phyloP scores from a whole-genome alignment of 2,888 invertebrate species.

The Uropetala carovei region DNA sequence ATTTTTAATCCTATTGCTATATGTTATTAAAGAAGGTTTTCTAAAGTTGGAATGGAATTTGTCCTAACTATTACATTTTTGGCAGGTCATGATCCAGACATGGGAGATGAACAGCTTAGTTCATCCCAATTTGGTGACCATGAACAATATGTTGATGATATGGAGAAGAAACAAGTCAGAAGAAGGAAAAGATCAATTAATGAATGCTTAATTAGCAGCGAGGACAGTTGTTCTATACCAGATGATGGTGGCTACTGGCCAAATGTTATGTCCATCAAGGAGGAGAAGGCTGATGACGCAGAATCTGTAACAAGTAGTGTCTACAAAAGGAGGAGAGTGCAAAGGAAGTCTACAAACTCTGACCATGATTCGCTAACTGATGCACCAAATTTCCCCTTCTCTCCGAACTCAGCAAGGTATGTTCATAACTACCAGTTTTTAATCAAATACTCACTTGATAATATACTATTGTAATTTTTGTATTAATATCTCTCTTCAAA shows the following conservation, averaged over 20 bases:
- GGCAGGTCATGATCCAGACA: constrained; percentile 35
- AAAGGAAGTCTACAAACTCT: constrained; percentile 57
- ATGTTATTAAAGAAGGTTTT: neutral
- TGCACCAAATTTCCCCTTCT: constrained; percentile 13
- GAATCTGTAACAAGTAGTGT: constrained; percentile 43
- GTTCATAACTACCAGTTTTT: no score
- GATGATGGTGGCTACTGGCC: constrained; percentile 54
- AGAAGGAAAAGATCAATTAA: neutral
- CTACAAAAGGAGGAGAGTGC: constrained; percentile 43
- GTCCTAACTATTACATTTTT: neutral
- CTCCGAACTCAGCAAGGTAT: constrained; percentile 41
- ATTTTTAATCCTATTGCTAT: neutral
- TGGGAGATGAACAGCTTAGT: constrained; percentile 40
- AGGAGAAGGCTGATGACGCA: constrained; percentile 33
- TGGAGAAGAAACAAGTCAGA: constrained; percentile 6
- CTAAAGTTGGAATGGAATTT: neutral
- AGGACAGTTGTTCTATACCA: constrained; percentile 51
- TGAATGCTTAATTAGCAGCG: constrained; percentile 42
- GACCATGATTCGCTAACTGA: constrained; percentile 48
- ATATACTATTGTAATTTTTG: no score
- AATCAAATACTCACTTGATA: no score
- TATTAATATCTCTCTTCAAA: neutral
- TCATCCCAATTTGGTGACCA: constrained; percentile 45
- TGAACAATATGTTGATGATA: constrained; percentile 11
- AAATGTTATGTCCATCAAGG: constrained; percentile 30